phyloP scores from a whole-genome alignment of 2,113 vertebrate genomes.

The Tragelaphus buxtoni region DNA sequence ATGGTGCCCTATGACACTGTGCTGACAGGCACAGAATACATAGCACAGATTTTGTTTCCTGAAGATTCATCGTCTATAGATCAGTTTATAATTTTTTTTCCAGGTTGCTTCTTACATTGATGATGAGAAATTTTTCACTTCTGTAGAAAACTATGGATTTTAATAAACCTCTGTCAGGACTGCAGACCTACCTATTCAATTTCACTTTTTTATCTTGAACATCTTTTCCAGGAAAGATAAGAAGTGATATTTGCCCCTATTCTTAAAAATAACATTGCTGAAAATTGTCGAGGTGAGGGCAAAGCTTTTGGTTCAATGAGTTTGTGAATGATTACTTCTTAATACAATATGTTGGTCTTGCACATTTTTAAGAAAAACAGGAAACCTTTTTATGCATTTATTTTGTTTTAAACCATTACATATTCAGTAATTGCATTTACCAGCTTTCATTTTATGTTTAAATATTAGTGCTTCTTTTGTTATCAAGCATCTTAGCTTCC shows the following conservation, averaged over 20 bases:
- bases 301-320: background rate
- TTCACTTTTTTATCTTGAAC: slow-evolving; percentile 69
- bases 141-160: slow-evolving; percentile 78
- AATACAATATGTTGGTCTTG: background rate
- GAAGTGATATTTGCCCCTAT: background rate
- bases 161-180: slow-evolving; percentile 80
- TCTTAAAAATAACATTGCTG: background rate
- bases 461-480: background rate
- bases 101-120: slow-evolving; percentile 72
- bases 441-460: slow-evolving; percentile 2
- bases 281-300: background rate
- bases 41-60: slow-evolving; percentile 31
- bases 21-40: slow-evolving; percentile 38
- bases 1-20: background rate
- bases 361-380: background rate
- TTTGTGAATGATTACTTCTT: background rate
- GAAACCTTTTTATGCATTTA: background rate
- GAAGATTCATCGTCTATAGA: slow-evolving; percentile 71
- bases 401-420: background rate
- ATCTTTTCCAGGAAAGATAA: slow-evolving; percentile 55
- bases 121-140: slow-evolving; percentile 78
- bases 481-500: background rate
- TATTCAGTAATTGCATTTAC: background rate
- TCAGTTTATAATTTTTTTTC: slow-evolving; percentile 78
- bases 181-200: slow-evolving; percentile 68